Percentiles rank a stretch among this genome's conserved stretches.
phyloP scores from a whole-genome alignment of 2,797 vertebrate species.

The Acipenser transmontanus region DNA sequence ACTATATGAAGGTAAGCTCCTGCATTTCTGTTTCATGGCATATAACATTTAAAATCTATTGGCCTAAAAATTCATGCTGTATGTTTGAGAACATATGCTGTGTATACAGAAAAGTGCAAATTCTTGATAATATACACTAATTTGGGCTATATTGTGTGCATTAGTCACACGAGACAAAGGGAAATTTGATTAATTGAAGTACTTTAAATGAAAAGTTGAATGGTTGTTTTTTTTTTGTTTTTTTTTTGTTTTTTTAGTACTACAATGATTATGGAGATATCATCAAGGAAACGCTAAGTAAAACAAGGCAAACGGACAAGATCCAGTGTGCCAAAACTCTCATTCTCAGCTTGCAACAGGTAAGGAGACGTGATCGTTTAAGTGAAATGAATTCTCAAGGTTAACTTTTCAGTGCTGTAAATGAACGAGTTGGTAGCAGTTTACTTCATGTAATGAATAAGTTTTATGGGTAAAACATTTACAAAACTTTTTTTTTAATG shows the following conservation, averaged over 20 bases:
- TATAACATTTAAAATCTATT: neutral
- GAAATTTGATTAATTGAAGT: neutral
- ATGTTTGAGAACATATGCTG: too few species aligned
- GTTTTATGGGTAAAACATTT: too few species aligned
- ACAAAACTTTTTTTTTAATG: too few species aligned
- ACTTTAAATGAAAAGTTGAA: conserved; percentile 3
- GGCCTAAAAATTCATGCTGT: neutral
- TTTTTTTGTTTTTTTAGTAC: conserved; percentile 63
- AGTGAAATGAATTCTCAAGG: conserved; percentile 12
- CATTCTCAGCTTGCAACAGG: conserved; percentile 98
- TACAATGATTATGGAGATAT: conserved; percentile 99
- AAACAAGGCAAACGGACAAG: conserved; percentile 97
- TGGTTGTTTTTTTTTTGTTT: conserved; percentile 14
- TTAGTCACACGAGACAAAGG: neutral
- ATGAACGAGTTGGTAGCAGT: too few species aligned
- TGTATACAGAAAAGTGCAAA: too few species aligned
- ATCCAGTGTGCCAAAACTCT: conserved; percentile 98
- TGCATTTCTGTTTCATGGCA: neutral
- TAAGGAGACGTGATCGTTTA: conserved; percentile 46
- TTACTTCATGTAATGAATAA: too few species aligned
- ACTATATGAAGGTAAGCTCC: conserved; percentile 95
- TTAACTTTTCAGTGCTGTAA: neutral
- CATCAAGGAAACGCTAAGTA: conserved; percentile 98
- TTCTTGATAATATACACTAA: neutral
- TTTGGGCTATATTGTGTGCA: too few species aligned